Evolutionary conservation across 2,113 vertebrate species (phyloP).

Genomic region (Epinephelus cyanopodus): DNA sequence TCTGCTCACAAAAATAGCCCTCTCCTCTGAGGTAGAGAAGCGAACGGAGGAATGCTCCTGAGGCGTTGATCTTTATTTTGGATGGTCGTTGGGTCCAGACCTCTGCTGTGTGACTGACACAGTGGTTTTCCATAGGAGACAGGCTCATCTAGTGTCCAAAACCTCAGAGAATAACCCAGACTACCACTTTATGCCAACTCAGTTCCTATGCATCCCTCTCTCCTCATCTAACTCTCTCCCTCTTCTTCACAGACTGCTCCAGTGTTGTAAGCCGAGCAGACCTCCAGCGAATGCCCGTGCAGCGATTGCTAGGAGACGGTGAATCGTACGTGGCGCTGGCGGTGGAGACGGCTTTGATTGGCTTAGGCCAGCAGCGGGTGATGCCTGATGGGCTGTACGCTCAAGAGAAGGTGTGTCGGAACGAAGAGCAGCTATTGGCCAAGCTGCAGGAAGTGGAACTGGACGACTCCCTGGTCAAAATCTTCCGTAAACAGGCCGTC

Average conservation of each 20-base stretch:
- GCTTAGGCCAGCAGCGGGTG: slow-evolving; percentile 95
- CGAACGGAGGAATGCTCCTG: slow-evolving; percentile 49
- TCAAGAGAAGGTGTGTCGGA: slow-evolving; percentile 98
- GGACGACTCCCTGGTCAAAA: slow-evolving; percentile 97
- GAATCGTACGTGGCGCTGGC: slow-evolving; percentile 95
- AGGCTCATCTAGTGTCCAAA: slow-evolving; percentile 29
- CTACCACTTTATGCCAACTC: slow-evolving; percentile 13
- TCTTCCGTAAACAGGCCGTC: slow-evolving; percentile 99
- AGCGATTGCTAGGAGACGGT: slow-evolving; percentile 94
- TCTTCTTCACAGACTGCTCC: slow-evolving; percentile 74
- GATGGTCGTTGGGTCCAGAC: slow-evolving; percentile 44
- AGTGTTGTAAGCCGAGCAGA: slow-evolving; percentile 87
- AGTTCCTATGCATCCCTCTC: neutral
- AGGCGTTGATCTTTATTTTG: slow-evolving; percentile 59
- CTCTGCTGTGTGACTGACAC: slow-evolving; percentile 47
- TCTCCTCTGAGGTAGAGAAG: slow-evolving; percentile 54
- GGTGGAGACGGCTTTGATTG: slow-evolving; percentile 95
- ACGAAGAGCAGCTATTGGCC: slow-evolving; percentile 97
- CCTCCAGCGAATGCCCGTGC: slow-evolving; percentile 91
- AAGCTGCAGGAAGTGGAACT: slow-evolving; percentile 98
- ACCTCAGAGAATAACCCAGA: slow-evolving; percentile 48
- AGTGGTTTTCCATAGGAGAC: slow-evolving; percentile 52
- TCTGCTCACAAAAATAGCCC: slow-evolving; percentile 66
- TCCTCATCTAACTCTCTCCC: neutral
- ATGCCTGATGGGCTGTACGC: slow-evolving; percentile 98